Evolutionary conservation across 2,888 invertebrate species (phyloP).

Genomic region (Apomyelois bistriatella): DNA sequence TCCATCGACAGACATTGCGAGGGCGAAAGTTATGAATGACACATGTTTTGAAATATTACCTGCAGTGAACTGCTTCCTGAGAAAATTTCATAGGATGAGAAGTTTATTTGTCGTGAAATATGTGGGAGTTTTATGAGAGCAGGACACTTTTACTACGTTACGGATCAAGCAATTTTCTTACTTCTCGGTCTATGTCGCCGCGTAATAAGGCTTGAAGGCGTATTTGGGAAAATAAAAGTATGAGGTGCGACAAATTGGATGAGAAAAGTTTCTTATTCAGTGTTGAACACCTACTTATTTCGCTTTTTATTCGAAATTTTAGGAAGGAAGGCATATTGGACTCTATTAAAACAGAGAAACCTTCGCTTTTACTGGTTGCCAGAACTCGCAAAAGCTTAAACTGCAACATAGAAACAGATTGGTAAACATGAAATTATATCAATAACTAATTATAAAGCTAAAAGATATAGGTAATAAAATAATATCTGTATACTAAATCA

Average conservation of each 20-base stretch:
- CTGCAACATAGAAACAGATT: slow-evolving; percentile 7
- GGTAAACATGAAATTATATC: not conserved
- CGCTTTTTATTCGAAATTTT: slow-evolving; percentile 35
- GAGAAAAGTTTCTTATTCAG: slow-evolving; percentile 60
- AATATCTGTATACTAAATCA: too few relatives aligned
- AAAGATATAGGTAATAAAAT: too few relatives aligned
- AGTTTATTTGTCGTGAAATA: slow-evolving; percentile 79
- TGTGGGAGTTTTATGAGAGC: slow-evolving; percentile 75
- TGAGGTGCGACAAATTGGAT: slow-evolving; percentile 73
- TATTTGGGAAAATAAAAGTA: slow-evolving; percentile 60
- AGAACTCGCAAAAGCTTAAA: slow-evolving; percentile 3
- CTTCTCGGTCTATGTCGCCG: slow-evolving; percentile 55
- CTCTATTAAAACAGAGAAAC: slow-evolving; percentile 23
- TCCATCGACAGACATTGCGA: slow-evolving; percentile 80
- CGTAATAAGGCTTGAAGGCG: slow-evolving; percentile 64
- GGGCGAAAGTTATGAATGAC: slow-evolving; percentile 80
- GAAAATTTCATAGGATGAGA: slow-evolving; percentile 74
- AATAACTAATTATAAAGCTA: too few relatives aligned
- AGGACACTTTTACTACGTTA: slow-evolving; percentile 70
- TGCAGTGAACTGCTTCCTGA: slow-evolving; percentile 71
- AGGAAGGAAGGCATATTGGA: slow-evolving; percentile 30
- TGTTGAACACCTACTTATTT: slow-evolving; percentile 42
- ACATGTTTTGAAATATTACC: slow-evolving; percentile 81
- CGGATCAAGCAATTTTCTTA: slow-evolving; percentile 70
- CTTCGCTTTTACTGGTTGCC: not conserved